Percentiles rank a stretch among this genome's conserved stretches.
phyloP scores from a whole-genome alignment of 2,888 invertebrate species.

The Drosophila mercatorum region DNA sequence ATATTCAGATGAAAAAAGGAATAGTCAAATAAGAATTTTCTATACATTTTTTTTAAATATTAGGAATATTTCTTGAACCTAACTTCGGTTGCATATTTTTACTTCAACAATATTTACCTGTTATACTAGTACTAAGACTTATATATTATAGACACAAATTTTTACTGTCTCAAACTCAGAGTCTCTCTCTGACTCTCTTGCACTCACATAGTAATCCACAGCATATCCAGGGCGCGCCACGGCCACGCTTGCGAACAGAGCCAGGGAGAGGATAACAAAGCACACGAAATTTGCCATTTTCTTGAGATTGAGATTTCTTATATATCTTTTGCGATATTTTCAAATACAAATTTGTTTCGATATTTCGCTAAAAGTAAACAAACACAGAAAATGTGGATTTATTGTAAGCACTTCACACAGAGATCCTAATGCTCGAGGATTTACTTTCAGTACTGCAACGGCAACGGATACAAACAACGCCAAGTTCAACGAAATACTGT shows the following conservation, averaged over 20 bases:
- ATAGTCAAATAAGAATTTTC: neutral
- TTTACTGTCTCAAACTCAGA: too few relatives aligned
- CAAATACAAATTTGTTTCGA: conserved; percentile 12
- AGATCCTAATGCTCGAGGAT: conserved; percentile 23
- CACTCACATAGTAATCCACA: conserved; percentile 88
- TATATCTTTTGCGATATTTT: conserved; percentile 28
- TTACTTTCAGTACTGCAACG: conserved; percentile 76
- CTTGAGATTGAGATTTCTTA: conserved; percentile 1
- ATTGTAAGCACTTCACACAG: conserved; percentile 39
- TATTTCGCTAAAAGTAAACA: conserved; percentile 60
- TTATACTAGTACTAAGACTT: neutral
- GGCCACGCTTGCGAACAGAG: conserved; percentile 77
- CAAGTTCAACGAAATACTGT: conserved; percentile 84
- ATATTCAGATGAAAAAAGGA: too few relatives aligned
- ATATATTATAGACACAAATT: neutral
- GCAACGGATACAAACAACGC: conserved; percentile 82
- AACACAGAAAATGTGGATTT: conserved; percentile 16
- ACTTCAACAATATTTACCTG: neutral
- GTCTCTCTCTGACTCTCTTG: neutral
- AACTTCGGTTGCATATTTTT: neutral
- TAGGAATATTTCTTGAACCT: neutral
- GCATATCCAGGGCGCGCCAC: conserved; percentile 85
- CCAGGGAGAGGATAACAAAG: conserved; percentile 78
- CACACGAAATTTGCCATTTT: conserved; percentile 80
- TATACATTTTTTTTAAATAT: neutral